Percentiles rank a stretch among this genome's conserved stretches.
These are phyloP conservation scores for Bradypus variegatus DNA, from an alignment of 2,797 vertebrate species.

Conservation along the genomic window DNA sequence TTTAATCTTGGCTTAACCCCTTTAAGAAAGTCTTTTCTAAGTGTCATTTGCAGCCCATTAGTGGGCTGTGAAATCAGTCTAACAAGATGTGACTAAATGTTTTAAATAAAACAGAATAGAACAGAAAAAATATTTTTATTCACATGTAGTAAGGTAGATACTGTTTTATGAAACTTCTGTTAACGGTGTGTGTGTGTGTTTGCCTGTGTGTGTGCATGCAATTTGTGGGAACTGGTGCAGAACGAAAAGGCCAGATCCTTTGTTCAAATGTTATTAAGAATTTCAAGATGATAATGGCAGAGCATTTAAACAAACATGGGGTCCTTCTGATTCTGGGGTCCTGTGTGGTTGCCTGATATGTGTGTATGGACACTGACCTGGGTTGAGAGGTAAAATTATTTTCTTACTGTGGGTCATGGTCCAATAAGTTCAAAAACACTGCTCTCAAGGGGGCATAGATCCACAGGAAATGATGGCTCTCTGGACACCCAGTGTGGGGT, in stretches of 20 bases:
- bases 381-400: neutral
- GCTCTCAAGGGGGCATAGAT: neutral
- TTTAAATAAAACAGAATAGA: neutral
- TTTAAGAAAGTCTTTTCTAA: neutral
- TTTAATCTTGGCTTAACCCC: neutral
- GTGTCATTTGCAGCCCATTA: neutral
- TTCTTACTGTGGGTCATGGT: neutral
- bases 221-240: neutral
- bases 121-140: neutral
- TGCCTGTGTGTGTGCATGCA: neutral
- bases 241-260: neutral
- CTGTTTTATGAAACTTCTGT: neutral
- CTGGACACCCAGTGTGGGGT: neutral
- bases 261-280: neutral
- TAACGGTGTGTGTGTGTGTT: neutral
- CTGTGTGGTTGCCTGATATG: neutral
- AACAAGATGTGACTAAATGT: neutral
- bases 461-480: neutral
- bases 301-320: neutral
- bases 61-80: neutral
- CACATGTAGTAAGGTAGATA: neutral
- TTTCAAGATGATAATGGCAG: neutral
- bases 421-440: neutral
- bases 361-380: neutral
- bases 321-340: rapidly evolving